These are phyloP conservation scores for Gnathonemus longibarbis DNA, from an alignment of 2,113 vertebrate species.

Conservation along the genomic window DNA sequence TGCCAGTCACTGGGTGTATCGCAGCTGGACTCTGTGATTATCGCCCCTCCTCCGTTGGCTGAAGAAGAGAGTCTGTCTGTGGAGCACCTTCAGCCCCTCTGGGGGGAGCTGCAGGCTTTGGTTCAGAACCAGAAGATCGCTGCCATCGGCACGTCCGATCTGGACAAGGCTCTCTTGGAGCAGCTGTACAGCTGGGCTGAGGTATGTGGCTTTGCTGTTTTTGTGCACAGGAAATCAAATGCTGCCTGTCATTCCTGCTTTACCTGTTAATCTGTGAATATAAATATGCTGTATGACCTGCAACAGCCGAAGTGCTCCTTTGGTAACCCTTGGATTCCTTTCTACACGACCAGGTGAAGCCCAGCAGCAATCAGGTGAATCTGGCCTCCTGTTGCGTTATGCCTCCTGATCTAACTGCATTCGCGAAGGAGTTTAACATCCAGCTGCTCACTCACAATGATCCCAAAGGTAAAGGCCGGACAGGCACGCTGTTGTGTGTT, in stretches of 20 bases:
- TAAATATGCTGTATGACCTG: neutral
- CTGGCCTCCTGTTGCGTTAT: constrained; percentile 97
- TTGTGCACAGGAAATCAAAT: too few species aligned
- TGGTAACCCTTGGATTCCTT: neutral
- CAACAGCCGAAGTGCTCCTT: neutral
- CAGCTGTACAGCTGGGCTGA: constrained; percentile 92
- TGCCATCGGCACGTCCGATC: constrained; percentile 90
- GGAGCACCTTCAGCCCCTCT: constrained; percentile 83
- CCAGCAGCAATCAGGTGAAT: constrained; percentile 97
- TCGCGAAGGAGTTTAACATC: constrained; percentile 93
- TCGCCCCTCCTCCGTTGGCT: constrained; percentile 72
- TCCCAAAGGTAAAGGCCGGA: constrained; percentile 76
- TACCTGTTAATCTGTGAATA: neutral
- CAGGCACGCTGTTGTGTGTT: neutral
- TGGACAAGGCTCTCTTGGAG: constrained; percentile 88
- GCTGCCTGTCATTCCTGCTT: neutral
- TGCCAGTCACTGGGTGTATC: constrained; percentile 79
- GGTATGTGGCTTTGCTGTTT: constrained; percentile 50
- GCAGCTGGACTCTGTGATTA: constrained; percentile 91
- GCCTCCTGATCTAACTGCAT: constrained; percentile 94
- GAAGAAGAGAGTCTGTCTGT: constrained; percentile 71
- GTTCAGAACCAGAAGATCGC: constrained; percentile 77
- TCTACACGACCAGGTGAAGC: constrained; percentile 73
- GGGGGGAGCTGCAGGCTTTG: constrained; percentile 82
- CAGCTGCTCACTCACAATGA: constrained; percentile 95